Percentiles rank a stretch among this genome's conserved stretches.
Evolutionary conservation across 2,797 vertebrate genomes (phyloP).

Genomic region (Phrynocephalus forsythii): DNA sequence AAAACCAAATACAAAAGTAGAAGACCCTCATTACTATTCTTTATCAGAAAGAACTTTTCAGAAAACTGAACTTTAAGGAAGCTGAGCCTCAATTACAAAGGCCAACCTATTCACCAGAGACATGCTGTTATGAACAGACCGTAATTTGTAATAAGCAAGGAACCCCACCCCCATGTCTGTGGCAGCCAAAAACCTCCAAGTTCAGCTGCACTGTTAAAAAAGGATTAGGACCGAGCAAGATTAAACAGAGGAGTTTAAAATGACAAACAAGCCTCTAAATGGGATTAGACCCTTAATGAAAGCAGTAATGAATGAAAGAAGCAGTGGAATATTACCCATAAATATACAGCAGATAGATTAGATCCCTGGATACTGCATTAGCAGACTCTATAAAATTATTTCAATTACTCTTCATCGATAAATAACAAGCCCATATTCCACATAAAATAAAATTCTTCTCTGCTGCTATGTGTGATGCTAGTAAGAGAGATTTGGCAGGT

Average conservation of each 20-base stretch:
- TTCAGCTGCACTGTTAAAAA: slow-evolving; percentile 63
- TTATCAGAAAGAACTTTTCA: background rate
- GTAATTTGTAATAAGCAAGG: slow-evolving; percentile 50
- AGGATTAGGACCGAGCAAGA: slow-evolving; percentile 70
- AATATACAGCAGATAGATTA: slow-evolving; percentile 78
- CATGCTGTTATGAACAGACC: slow-evolving; percentile 42
- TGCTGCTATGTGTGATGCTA: slow-evolving; percentile 18
- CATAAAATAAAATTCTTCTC: slow-evolving; percentile 53
- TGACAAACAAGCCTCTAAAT: slow-evolving; percentile 80
- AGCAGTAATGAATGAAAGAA: slow-evolving; percentile 77
- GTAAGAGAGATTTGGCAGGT: slow-evolving; percentile 32
- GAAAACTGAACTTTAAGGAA: background rate
- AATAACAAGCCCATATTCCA: slow-evolving; percentile 70
- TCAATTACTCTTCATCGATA: slow-evolving; percentile 76
- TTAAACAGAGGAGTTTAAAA: slow-evolving; percentile 78
- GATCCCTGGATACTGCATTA: slow-evolving; percentile 71
- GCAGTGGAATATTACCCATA: slow-evolving; percentile 74
- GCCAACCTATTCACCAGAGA: slow-evolving; percentile 53
- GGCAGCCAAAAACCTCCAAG: slow-evolving; percentile 48
- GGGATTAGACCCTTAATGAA: slow-evolving; percentile 79
- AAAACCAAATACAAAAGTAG: background rate
- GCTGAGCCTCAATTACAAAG: slow-evolving; percentile 37
- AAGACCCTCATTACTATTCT: background rate
- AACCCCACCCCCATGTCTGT: slow-evolving; percentile 54
- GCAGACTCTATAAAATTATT: slow-evolving; percentile 75